Conservation (phyloP, 2,113 vertebrate species). For the Psophia crepitans region DNA sequence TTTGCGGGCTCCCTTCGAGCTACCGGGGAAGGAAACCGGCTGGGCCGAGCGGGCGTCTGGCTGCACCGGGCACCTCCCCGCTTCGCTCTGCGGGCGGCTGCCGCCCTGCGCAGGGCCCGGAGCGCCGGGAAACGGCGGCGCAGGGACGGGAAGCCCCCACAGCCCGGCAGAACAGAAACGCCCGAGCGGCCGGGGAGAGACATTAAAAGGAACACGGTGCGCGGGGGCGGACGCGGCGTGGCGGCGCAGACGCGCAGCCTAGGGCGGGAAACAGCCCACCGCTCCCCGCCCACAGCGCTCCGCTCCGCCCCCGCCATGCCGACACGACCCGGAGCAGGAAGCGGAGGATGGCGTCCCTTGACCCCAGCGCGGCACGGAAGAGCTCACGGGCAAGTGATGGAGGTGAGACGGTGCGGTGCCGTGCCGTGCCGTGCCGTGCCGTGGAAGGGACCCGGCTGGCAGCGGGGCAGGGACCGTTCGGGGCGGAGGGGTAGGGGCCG, state of each 20-base stretch:
- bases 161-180: rapidly evolving
- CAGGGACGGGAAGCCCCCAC: no score
- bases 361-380: not conserved
- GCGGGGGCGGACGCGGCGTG: rapidly evolving
- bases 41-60: no score
- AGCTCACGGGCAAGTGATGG: not conserved
- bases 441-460: not conserved
- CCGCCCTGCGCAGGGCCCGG: not conserved
- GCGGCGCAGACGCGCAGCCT: rapidly evolving
- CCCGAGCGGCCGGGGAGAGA: no score
- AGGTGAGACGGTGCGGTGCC: not conserved
- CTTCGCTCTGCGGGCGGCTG: not conserved
- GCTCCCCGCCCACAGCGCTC: not conserved
- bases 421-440: not conserved
- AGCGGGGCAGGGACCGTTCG: not conserved
- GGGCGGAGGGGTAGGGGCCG: not conserved
- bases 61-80: no score
- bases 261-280: not conserved
- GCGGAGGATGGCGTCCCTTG: not conserved
- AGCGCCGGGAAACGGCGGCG: no score
- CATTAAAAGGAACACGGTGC: rapidly evolving
- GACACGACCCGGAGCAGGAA: constrained; percentile 57
- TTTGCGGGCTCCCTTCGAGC: no score
- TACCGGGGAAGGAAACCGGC: no score
- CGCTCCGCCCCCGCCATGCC: not conserved